Evolutionary conservation across 2,888 invertebrate genomes (phyloP).

Genomic region (Polydesmus complanatus): DNA sequence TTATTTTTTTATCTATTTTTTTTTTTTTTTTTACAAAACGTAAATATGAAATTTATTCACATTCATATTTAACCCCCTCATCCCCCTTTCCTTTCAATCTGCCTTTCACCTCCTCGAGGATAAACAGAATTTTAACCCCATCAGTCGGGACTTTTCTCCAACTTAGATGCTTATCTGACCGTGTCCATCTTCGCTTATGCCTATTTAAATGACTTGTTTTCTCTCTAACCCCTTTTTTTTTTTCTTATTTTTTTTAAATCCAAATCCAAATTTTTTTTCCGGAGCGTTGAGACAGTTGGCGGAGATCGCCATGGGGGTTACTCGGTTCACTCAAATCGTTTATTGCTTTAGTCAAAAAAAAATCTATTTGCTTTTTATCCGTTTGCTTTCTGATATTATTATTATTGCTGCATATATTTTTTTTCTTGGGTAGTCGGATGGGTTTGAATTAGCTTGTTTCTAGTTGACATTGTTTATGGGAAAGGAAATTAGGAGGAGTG

Average conservation of each 20-base stretch:
- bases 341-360: not conserved
- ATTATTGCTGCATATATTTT: too few species aligned
- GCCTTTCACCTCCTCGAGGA: not conserved
- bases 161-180: not conserved
- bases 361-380: not conserved
- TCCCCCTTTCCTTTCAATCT: not conserved
- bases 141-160: not conserved
- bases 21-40: not conserved
- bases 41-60: not conserved
- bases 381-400: too few species aligned
- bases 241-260: too few species aligned
- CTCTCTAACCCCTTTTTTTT: too few species aligned
- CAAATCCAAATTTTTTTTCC: too few species aligned
- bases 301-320: not conserved
- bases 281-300: not conserved
- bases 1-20: too few species aligned
- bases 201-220: not conserved
- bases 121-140: not conserved
- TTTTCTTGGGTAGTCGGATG: too few species aligned
- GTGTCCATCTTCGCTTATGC: not conserved
- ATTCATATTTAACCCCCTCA: not conserved
- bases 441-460: too few species aligned
- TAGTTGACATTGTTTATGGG: too few species aligned
- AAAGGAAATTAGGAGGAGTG: too few species aligned
- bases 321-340: too few species aligned